These are phyloP conservation scores for Enteromius mattozi DNA, from an alignment of 2,797 vertebrate genomes.

Conservation along the genomic window DNA sequence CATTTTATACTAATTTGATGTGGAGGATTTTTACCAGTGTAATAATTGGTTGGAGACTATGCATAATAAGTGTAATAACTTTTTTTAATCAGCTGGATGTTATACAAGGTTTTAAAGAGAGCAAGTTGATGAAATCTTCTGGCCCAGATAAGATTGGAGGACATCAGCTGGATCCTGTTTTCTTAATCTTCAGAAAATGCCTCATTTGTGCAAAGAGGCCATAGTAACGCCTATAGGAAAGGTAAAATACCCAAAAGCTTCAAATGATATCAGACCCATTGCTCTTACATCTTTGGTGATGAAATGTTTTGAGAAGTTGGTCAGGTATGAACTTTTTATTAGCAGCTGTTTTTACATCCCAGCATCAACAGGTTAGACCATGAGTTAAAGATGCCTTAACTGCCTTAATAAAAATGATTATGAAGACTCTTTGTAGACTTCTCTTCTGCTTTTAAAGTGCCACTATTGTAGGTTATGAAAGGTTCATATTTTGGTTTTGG, in stretches of 20 bases:
- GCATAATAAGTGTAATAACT: neutral
- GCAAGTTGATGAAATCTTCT: neutral
- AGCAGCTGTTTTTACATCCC: neutral
- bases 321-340: neutral
- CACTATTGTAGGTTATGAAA: too few relatives aligned
- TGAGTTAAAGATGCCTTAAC: neutral
- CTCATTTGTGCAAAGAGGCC: neutral
- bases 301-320: neutral
- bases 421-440: neutral
- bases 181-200: neutral
- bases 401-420: neutral
- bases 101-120: neutral
- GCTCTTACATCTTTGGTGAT: neutral
- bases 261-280: neutral
- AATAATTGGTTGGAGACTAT: neutral
- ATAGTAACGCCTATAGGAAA: neutral
- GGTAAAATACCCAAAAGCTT: neutral
- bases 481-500: too few relatives aligned
- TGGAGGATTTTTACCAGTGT: neutral
- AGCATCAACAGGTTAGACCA: neutral
- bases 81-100: neutral
- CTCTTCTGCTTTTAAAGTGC: constrained; percentile 6
- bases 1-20: neutral
- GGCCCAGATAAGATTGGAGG: neutral
- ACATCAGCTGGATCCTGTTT: neutral